Evolutionary conservation across 2,888 invertebrate species (phyloP), one percentile per base, ranked within the genome.

Genomic region (Hypselothyrea guttata): DNA sequence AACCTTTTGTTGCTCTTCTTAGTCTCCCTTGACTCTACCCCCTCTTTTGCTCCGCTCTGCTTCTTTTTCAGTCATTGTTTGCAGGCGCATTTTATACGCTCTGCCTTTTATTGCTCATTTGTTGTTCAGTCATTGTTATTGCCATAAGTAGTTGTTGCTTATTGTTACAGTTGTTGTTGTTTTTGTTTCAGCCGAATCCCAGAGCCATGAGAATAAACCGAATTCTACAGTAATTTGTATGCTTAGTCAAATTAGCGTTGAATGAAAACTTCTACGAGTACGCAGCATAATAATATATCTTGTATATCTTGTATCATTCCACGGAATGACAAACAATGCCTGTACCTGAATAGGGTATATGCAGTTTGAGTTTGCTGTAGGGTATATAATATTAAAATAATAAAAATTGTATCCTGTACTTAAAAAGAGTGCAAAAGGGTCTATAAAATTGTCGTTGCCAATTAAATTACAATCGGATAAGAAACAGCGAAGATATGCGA

Each of bases 41-140:
- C 13, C 11, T 22, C 11, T 28, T 37, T 5, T 5, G 5, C 5
- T 22, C 22, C 22, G 22, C 22, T 22, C 22, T 18, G 12, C 7
- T 18, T 35, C 13, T 7, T 37, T 31, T 42, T 37, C 45, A 7
- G 37, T 15, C 48, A 52, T 52, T 69, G 55, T 68, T 64, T 52
- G 48, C 35, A 47, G 18, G 33, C 33, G 38, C 38, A 34, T 53
- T 51, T 59, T 45, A 49, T 42, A 42, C 37, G 33, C 48, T 33
- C 41, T 46, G 56, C 45, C 45, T 42, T 70, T 69, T 61, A 68
- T 49, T 59, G 46, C 51, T 47, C 47, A 49, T 54, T 69, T 59
- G 51, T 34, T 49, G 45, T 55, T 31, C 37, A 46, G 27, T 47
- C 41, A 47, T 37, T 59, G 57, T 55, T 55, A 30, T 34, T 46